phyloP scores from a whole-genome alignment of 2,113 vertebrate genomes.

The Pelvicachromis taeniatus region DNA sequence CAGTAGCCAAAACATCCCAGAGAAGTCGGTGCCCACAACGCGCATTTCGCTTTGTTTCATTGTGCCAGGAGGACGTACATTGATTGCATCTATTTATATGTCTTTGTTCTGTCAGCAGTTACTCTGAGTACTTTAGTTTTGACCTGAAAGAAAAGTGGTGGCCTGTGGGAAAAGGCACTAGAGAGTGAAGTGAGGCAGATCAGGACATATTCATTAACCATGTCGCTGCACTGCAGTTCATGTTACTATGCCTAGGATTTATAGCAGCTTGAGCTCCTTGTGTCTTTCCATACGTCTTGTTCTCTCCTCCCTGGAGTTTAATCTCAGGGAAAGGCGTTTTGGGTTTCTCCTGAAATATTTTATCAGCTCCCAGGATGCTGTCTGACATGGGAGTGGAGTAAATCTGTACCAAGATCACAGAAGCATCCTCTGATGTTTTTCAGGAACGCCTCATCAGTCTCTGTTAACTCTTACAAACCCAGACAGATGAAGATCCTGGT shows the following conservation, averaged over 20 bases:
- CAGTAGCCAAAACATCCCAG: conserved; percentile 32
- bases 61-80: not conserved
- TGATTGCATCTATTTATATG: conserved; percentile 3
- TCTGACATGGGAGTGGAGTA: conserved; percentile 41
- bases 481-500: conserved; percentile 33
- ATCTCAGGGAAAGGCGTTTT: conserved; percentile 26
- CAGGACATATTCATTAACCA: conserved; percentile 53
- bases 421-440: conserved; percentile 39
- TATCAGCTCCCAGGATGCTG: conserved; percentile 49
- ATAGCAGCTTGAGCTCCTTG: conserved; percentile 42
- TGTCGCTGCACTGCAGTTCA: conserved; percentile 18
- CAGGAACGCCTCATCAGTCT: conserved; percentile 41
- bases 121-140: not conserved
- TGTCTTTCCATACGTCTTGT: not conserved
- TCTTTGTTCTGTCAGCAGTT: not conserved
- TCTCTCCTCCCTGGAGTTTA: conserved; percentile 19
- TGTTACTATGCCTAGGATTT: conserved; percentile 39
- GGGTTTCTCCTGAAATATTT: conserved; percentile 59
- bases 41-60: not conserved
- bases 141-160: not conserved
- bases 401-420: conserved; percentile 42
- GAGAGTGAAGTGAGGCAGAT: conserved; percentile 32
- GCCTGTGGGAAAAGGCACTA: conserved; percentile 32
- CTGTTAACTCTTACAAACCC: conserved; percentile 25
- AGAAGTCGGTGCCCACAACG: not conserved